phyloP scores from a whole-genome alignment of 2,113 vertebrate species.

The Phyllostomus discolor region DNA sequence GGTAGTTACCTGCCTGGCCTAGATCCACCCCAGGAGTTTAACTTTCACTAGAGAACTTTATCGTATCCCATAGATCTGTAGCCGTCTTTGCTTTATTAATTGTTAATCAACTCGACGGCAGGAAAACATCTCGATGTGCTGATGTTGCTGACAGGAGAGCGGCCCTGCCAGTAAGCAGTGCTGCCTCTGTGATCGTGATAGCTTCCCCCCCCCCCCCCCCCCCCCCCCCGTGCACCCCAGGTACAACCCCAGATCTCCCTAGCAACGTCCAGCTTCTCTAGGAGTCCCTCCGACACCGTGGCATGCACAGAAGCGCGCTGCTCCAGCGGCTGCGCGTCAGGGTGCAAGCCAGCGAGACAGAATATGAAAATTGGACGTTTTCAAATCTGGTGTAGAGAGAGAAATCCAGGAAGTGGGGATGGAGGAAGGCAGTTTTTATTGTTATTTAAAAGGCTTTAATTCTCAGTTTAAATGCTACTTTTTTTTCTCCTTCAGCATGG shows the following conservation, averaged over 20 bases:
- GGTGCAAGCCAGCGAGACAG: background rate
- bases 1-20: background rate
- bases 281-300: background rate
- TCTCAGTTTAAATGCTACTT: constrained; percentile 30
- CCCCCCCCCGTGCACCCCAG: background rate
- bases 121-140: background rate
- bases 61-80: background rate
- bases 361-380: background rate
- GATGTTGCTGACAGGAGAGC: background rate
- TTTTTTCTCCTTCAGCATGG: constrained; percentile 30
- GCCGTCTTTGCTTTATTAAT: background rate
- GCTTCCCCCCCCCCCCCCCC: background rate
- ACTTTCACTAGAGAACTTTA: background rate
- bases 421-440: background rate
- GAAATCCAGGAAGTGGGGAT: background rate
- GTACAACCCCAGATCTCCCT: background rate
- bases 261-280: background rate
- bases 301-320: background rate
- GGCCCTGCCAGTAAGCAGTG: background rate
- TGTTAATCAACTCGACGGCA: background rate
- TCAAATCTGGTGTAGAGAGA: background rate
- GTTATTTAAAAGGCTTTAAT: background rate
- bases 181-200: background rate
- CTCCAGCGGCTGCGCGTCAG: background rate
- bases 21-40: background rate